These are phyloP conservation scores for Cotesia typhae DNA, from an alignment of 1,140 invertebrate genomes.

Conservation along the genomic window DNA sequence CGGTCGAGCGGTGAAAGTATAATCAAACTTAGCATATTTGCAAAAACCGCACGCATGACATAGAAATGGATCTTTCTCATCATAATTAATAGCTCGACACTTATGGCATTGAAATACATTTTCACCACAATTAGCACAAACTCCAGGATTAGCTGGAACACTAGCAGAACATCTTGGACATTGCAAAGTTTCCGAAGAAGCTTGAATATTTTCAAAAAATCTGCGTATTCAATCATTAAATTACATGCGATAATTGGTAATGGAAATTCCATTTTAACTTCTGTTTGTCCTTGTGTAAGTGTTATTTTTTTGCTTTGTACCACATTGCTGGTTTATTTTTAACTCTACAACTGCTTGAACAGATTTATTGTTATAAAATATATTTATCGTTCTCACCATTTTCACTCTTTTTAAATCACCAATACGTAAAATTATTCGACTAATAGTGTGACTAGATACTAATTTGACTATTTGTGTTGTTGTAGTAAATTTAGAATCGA, in stretches of 20 bases:
- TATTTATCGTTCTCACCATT: constrained; percentile 96
- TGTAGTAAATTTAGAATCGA: constrained; percentile 96
- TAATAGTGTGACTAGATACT: constrained; percentile 93
- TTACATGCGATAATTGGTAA: constrained; percentile 97
- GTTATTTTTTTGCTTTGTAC: constrained; percentile 94
- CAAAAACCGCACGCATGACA: constrained; percentile 99
- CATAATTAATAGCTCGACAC: constrained; percentile 97
- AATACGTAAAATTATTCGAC: constrained; percentile 91
- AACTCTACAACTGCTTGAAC: constrained; percentile 97
- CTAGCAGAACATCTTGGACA: constrained; percentile 96
- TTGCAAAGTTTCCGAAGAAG: constrained; percentile 88
- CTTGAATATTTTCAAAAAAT: constrained; percentile 92
- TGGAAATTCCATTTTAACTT: constrained; percentile 95
- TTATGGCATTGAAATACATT: constrained; percentile 99
- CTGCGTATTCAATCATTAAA: constrained; percentile 98
- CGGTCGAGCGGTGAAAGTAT: constrained; percentile 86
- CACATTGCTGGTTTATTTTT: constrained; percentile 93
- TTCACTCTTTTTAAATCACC: constrained; percentile 95
- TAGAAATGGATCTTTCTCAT: constrained; percentile 98
- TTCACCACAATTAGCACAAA: constrained; percentile 97
- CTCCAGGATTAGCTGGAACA: constrained; percentile 95
- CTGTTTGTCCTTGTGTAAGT: constrained; percentile 89
- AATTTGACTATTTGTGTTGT: constrained; percentile 98
- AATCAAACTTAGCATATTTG: constrained; percentile 99
- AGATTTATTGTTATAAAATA: constrained; percentile 96